phyloP scores from a whole-genome alignment of 2,888 invertebrate genomes.

The Autographa pulchrina region DNA sequence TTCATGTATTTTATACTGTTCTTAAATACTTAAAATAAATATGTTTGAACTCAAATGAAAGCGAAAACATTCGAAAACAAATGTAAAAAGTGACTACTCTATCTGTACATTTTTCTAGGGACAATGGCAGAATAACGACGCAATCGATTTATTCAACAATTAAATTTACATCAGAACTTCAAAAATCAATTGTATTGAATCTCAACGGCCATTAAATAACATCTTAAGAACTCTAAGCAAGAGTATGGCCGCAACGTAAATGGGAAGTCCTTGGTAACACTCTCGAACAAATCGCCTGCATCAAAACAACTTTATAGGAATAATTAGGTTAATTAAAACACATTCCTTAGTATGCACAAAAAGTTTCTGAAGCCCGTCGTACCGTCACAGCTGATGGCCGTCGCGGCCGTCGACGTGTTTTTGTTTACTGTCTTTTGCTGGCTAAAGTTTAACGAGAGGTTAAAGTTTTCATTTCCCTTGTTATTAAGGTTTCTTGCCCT shows the following conservation, averaged over 20 bases:
- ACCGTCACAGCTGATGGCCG: conserved; percentile 73
- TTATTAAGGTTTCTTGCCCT: conserved; percentile 39
- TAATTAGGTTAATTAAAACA: conserved; percentile 67
- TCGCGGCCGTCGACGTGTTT: conserved; percentile 65
- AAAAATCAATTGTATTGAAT: conserved; percentile 5
- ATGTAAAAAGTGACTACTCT: neutral
- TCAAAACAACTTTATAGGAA: conserved; percentile 7
- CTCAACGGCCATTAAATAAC: conserved; percentile 23
- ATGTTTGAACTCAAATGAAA: neutral
- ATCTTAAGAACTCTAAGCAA: conserved; percentile 20
- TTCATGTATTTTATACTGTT: too few relatives aligned
- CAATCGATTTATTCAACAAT: neutral
- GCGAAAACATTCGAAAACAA: neutral
- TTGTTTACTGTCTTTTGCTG: conserved; percentile 55
- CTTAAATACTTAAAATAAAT: too few relatives aligned
- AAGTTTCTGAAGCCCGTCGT: conserved; percentile 77
- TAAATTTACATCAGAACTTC: conserved; percentile 11
- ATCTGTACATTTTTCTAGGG: neutral
- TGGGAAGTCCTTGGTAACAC: conserved; percentile 19
- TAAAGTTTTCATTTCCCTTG: conserved; percentile 56
- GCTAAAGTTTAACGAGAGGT: conserved; percentile 62
- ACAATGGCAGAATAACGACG: neutral
- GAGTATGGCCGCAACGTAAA: conserved; percentile 15
- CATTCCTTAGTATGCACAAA: conserved; percentile 79
- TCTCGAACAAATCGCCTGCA: conserved; percentile 13